Evolutionary conservation across 2,888 invertebrate genomes (phyloP), one percentile per base, ranked within the genome.

Genomic region (Drosophila meridionalis): DNA sequence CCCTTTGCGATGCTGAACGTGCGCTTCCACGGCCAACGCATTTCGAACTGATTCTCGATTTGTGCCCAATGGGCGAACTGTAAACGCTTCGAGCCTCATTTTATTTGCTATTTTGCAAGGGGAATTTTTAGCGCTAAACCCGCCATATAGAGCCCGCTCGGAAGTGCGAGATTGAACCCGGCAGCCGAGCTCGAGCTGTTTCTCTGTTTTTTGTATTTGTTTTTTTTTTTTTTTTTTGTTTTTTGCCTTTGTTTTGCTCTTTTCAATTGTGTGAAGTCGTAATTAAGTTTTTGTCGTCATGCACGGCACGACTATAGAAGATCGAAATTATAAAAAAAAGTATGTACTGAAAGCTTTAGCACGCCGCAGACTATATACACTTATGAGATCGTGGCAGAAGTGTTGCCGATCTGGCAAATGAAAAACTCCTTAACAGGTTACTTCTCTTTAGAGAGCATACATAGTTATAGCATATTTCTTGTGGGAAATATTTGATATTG

Each of bases 11-110:
- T 45, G 56, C 76, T 70, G 60, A 91, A 74, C 80, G 89, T 89
- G 75, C 78, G 83, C 72, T 82, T 90, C 72, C 88, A 78, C 73
- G 83, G 83, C 90, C 83, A 89, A 73, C 83, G 82, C 89, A 89
- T 89, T 83, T 76, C 73, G 69, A 67, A 89, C 89, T 89, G 78
- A 89, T 63, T 59, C 57, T 50, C 48, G n/a, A 50, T 63, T 75
- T 79, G 52, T 11, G 50, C 71, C 73, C 73, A 83, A 78, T 75
- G 57, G 64, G 58, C 61, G 61, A 76, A 59, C 32, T 72, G 59
- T 63, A 65, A 79, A 52, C 58, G 71, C 60, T 82, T 64, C 59
- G 34, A 58, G 42, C 58, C 3, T 12, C 26, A 69, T 56, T 52
- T 71, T 12, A 42, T 57, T 69, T 72, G 61, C 53, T 70, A 67